These are phyloP conservation scores for Callinectes sapidus DNA, from an alignment of 2,888 invertebrate species.

Conservation along the genomic window DNA sequence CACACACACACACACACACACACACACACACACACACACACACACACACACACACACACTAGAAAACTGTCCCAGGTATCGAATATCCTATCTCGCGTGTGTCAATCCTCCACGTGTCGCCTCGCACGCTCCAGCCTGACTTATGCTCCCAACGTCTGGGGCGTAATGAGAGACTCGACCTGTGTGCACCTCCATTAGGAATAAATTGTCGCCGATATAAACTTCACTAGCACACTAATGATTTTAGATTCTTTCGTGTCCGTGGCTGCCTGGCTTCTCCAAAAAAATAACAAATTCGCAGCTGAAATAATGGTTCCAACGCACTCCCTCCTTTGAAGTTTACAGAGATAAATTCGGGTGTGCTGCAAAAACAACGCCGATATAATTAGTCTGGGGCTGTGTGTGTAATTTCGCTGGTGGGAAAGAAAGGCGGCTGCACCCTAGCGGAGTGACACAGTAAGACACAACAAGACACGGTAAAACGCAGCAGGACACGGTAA, in stretches of 20 bases:
- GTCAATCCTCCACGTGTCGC: conserved; percentile 31
- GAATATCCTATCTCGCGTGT: conserved; percentile 19
- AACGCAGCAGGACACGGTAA: neutral
- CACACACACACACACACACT: neutral
- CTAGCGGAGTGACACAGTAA: conserved; percentile 14
- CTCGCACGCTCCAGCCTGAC: conserved; percentile 19
- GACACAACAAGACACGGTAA: conserved; percentile 9
- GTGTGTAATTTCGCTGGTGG: neutral
- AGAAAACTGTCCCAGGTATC: conserved; percentile 6
- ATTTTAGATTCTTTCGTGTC: conserved; percentile 30
- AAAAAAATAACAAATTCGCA: conserved; percentile 13
- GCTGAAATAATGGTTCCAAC: neutral
- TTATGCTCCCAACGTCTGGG: neutral
- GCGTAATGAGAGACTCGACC: conserved; percentile 21
- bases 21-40: neutral
- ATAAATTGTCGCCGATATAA: conserved; percentile 34
- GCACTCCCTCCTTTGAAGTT: conserved; percentile 16
- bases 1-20: conserved; percentile 6
- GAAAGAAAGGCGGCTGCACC: neutral
- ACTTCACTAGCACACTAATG: conserved; percentile 18
- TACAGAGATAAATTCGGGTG: neutral
- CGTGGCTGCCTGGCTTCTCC: neutral
- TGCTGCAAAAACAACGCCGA: conserved; percentile 14
- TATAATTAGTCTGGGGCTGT: neutral
- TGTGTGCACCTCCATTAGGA: conserved; percentile 8